These are phyloP conservation scores for Callithrix jacchus DNA, from an alignment of 2,113 vertebrate species.

Conservation along the genomic window DNA sequence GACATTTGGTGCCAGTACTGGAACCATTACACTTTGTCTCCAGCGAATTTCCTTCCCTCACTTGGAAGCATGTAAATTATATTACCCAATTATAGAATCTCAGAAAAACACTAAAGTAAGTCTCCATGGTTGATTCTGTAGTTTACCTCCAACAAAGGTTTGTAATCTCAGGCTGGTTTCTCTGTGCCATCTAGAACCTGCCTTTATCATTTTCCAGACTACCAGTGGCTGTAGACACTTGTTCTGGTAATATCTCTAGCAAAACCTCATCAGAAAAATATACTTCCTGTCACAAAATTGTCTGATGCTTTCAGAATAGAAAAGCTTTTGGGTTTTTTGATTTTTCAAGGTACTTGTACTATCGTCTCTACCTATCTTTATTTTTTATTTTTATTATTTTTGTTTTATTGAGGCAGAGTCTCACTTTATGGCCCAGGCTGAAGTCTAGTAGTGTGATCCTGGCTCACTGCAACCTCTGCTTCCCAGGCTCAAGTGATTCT, in stretches of 20 bases:
- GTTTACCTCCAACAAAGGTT: not conserved
- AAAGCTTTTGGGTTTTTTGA: not conserved
- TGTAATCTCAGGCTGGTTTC: not conserved
- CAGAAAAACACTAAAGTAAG: not conserved
- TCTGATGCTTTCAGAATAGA: not conserved
- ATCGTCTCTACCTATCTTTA: not conserved
- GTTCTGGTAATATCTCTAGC: not conserved
- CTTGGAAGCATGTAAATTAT: not conserved
- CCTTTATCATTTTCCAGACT: not conserved
- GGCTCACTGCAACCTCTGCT: no score
- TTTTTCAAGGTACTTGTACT: not conserved
- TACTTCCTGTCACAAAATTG: not conserved
- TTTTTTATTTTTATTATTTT: no score
- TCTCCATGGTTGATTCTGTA: not conserved
- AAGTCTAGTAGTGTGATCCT: no score
- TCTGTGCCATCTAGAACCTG: no score
- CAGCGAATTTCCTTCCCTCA: not conserved
- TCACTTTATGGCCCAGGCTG: no score
- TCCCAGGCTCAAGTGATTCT: no score
- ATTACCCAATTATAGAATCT: not conserved
- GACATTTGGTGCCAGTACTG: not conserved
- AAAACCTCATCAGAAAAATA: not conserved
- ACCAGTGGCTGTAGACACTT: not conserved
- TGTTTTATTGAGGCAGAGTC: no score
- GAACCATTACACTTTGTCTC: not conserved